Base-by-base conservation (phyloP, 2,113 vertebrate species). In the Poicephalus meyeri region DNA sequence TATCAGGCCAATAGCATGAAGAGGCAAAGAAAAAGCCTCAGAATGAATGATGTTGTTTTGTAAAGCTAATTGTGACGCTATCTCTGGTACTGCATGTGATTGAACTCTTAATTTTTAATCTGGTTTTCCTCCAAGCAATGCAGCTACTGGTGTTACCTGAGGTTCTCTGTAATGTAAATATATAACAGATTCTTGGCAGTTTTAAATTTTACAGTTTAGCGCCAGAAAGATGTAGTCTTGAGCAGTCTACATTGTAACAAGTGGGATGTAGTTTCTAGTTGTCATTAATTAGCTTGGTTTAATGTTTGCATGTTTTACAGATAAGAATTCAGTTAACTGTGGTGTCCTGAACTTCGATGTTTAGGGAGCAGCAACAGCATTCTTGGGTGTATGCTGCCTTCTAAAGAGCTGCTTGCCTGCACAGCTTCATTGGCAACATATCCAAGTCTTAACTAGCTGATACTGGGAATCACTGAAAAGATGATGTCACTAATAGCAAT, bases 101-200 rank as follows among this genome's bases (percentile, higher is more conserved):
- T 64, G 56, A 95, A 96, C 82, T 96, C 86, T 92, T 95, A 95
- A 96, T 97, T 97, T 97, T 97, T 92, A 96, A 96, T 97, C 94
- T 89, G 52, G 21, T 92, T 44, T 93, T 93, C 53, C 93, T 95
- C 89, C 55, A 63, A 92, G 84, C 74, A 70, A 17, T 35, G 47
- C 81, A 53, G 71, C 71, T 96, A 82, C 82, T 89, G 56, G 58
- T 33, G 15, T 78, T 91, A 96, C 86, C 92, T 91, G 71, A 88
- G 78, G 56, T 80, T 93, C 94, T 70, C 65, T 90, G 52, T 58
- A 83, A 65, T 46, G 28, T 47, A 42, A n/a, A 23, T 73, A 42
- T 14, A 39, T 64, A 94, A 89, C 16, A 79, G 37, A 79, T 86
- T 92, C 76, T 88, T 80, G 35, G 53, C 65, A 56, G 33, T 73